Conservation (phyloP, 2,113 vertebrate species). For the Mohoua ochrocephala region DNA sequence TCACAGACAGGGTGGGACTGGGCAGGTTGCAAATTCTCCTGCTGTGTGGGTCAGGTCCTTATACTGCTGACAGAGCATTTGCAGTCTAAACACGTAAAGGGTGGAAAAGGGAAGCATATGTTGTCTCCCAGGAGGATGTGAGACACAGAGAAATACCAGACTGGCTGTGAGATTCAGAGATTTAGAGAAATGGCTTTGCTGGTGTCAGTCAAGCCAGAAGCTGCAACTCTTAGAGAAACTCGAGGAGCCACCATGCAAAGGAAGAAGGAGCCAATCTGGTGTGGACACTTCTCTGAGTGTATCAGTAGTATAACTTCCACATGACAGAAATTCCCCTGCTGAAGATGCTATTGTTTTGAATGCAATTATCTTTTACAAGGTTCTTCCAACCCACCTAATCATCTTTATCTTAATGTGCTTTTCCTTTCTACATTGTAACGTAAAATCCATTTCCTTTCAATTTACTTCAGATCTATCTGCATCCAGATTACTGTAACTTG, state of each 20-base stretch:
- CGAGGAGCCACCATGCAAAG: neutral
- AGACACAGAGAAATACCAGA: constrained; percentile 18
- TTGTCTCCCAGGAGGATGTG: constrained; percentile 29
- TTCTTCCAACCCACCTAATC: constrained; percentile 47
- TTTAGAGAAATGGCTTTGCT: constrained; percentile 21
- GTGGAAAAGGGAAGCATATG: constrained; percentile 41
- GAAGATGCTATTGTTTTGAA: constrained; percentile 16
- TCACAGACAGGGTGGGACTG: neutral
- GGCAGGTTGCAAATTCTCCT: neutral
- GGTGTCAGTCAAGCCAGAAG: constrained; percentile 28
- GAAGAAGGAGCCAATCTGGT: neutral
- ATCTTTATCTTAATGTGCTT: constrained; percentile 57
- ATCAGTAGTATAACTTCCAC: neutral
- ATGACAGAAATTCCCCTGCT: neutral
- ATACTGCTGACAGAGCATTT: neutral
- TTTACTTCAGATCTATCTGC: constrained; percentile 37
- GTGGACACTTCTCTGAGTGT: neutral
- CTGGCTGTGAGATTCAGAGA: constrained; percentile 25
- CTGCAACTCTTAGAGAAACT: neutral
- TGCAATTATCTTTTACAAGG: constrained; percentile 51
- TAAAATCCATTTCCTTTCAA: constrained; percentile 61
- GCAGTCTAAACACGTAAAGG: constrained; percentile 26
- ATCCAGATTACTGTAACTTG: constrained; percentile 42
- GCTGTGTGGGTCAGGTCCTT: neutral
- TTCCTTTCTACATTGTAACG: neutral